Percentiles rank a stretch among this genome's conserved stretches.
phyloP scores from a whole-genome alignment of 2,113 vertebrate species.

The Odontophorus gujanensis region DNA sequence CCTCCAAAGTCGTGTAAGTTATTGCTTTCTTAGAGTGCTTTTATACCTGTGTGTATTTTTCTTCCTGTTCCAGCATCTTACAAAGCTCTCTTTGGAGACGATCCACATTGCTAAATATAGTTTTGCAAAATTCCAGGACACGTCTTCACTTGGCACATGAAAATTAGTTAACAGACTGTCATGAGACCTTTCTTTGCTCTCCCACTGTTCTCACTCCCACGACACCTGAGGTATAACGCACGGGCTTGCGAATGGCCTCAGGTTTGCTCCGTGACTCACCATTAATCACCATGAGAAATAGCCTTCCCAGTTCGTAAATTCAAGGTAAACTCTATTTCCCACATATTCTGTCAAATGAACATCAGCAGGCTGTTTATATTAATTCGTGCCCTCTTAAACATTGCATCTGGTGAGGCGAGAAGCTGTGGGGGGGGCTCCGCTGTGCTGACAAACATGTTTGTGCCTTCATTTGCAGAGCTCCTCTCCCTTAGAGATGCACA shows the following conservation, averaged over 20 bases:
- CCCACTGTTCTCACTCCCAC: constrained; percentile 81
- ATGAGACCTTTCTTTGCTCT: constrained; percentile 69
- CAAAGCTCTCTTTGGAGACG: constrained; percentile 72
- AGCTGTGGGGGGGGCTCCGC: not conserved
- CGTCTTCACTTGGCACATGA: constrained; percentile 75
- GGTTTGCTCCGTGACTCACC: constrained; percentile 72
- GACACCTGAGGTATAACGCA: constrained; percentile 71
- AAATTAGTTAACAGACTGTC: constrained; percentile 76
- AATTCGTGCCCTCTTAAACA: constrained; percentile 69
- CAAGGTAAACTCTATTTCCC: constrained; percentile 70
- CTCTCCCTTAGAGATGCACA: not conserved
- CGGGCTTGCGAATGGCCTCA: constrained; percentile 62
- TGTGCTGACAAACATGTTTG: constrained; percentile 68
- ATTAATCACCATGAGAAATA: constrained; percentile 78
- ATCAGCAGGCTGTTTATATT: constrained; percentile 71
- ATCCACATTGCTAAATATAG: constrained; percentile 24
- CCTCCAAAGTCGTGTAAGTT: constrained; percentile 62
- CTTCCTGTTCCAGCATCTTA: constrained; percentile 35
- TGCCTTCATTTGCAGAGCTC: constrained; percentile 10
- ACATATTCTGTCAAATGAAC: constrained; percentile 71
- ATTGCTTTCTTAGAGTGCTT: constrained; percentile 68
- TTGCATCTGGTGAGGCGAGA: not conserved
- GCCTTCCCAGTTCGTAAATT: constrained; percentile 82
- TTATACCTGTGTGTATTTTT: constrained; percentile 60
- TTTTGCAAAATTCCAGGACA: constrained; percentile 68